These are phyloP conservation scores for Falco punctatus DNA, from an alignment of 2,113 vertebrate genomes.

Conservation along the genomic window DNA sequence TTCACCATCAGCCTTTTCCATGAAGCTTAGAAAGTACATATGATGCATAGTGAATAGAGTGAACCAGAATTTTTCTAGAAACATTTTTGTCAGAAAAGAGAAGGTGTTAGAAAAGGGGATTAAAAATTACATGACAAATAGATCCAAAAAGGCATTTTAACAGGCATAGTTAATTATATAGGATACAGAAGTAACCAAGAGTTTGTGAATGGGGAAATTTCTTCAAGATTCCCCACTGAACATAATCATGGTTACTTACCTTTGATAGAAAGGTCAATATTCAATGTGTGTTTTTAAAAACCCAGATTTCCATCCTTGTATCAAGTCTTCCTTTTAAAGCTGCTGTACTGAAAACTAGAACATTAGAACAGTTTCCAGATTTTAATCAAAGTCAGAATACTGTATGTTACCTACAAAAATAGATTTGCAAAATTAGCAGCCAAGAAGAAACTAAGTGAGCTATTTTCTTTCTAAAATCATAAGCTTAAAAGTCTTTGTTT, in stretches of 20 bases:
- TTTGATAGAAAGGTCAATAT: neutral
- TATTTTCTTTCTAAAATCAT: slow-evolving; percentile 18
- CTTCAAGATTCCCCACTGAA: neutral
- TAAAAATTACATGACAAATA: neutral
- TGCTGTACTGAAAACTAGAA: slow-evolving; percentile 4
- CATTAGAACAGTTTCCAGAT: neutral
- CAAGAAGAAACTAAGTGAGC: neutral
- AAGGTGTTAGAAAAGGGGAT: neutral
- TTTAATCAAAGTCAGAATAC: slow-evolving; percentile 46
- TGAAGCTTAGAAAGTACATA: neutral
- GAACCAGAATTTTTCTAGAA: neutral
- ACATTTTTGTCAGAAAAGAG: neutral
- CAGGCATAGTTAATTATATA: neutral
- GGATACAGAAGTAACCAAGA: neutral
- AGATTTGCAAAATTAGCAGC: slow-evolving; percentile 46
- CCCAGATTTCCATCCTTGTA: neutral
- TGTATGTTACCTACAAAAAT: slow-evolving; percentile 18
- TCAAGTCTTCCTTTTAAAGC: neutral
- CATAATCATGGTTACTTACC: fast-evolving
- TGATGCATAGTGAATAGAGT: neutral
- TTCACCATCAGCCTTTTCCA: neutral
- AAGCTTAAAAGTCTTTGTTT: slow-evolving; percentile 36
- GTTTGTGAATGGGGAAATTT: neutral
- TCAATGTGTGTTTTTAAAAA: neutral
- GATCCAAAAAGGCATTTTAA: neutral